Evolutionary conservation across 1,140 invertebrate species (phyloP).

Genomic region (Drosophila virilis): DNA sequence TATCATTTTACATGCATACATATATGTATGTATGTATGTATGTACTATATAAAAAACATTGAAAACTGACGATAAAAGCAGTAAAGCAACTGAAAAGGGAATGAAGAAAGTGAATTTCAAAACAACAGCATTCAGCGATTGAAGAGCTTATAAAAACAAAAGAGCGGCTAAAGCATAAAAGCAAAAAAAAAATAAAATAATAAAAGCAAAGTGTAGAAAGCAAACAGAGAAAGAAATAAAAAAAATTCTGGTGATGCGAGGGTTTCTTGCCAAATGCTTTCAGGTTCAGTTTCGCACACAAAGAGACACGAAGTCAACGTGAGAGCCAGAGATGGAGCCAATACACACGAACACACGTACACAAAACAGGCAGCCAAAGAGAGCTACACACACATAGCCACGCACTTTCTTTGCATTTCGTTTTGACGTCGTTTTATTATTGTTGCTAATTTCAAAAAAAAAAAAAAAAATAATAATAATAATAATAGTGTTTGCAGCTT

Average conservation of each 20-base stretch:
- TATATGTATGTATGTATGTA: too few relatives aligned
- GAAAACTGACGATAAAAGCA: constrained; percentile 12
- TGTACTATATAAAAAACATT: background rate
- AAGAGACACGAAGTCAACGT: constrained; percentile 16
- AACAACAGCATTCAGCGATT: constrained; percentile 18
- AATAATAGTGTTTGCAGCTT: constrained; percentile 49
- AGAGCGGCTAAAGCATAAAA: background rate
- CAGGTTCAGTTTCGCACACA: constrained; percentile 39
- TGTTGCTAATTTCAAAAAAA: constrained; percentile 72
- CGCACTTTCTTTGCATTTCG: constrained; percentile 69
- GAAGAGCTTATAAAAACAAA: constrained; percentile 27
- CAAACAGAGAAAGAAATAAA: constrained; percentile 25
- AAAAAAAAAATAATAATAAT: constrained; percentile 20
- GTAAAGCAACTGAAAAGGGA: background rate
- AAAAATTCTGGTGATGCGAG: constrained; percentile 29
- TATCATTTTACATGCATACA: background rate
- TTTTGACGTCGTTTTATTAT: constrained; percentile 53
- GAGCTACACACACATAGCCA: constrained; percentile 28
- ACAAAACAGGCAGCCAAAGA: background rate
- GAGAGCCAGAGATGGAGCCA: constrained; percentile 16
- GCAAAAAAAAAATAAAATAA: constrained; percentile 1
- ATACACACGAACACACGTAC: background rate
- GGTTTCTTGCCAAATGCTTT: constrained; percentile 29
- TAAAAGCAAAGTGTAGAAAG: constrained; percentile 27
- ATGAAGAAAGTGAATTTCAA: constrained; percentile 45